Evolutionary conservation across 2,888 invertebrate genomes (phyloP).

Genomic region (Hermodice carunculata): DNA sequence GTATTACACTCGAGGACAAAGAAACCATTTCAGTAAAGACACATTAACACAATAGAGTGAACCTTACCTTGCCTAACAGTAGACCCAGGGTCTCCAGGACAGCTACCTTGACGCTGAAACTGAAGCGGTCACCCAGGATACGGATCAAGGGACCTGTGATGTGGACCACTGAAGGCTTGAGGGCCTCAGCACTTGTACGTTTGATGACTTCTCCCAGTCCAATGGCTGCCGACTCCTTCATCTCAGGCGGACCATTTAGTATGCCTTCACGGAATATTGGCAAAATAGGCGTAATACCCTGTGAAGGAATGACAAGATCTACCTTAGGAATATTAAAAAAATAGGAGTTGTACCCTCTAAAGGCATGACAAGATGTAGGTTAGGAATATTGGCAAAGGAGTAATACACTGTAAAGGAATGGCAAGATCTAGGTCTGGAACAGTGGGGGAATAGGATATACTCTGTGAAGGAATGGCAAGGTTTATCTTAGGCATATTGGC

Average conservation of each 20-base stretch:
- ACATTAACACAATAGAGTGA: neutral
- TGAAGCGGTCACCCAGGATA: constrained; percentile 95
- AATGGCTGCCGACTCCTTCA: constrained; percentile 95
- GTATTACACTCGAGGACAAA: no score
- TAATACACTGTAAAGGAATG: no score
- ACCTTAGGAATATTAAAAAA: no score
- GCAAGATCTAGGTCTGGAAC: no score
- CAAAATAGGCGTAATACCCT: constrained; percentile 92
- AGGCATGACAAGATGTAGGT: neutral
- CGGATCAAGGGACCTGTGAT: constrained; percentile 98
- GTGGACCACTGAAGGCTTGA: constrained; percentile 96
- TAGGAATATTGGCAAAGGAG: no score
- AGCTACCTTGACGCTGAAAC: constrained; percentile 93
- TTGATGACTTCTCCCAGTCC: constrained; percentile 88
- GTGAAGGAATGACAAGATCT: constrained; percentile 47
- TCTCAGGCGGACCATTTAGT: constrained; percentile 93
- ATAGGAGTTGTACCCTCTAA: neutral
- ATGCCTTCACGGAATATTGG: constrained; percentile 97
- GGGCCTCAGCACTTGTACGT: constrained; percentile 86
- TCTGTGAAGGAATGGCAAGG: no score
- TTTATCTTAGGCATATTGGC: no score
- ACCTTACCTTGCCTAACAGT: constrained; percentile 85
- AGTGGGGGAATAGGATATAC: no score
- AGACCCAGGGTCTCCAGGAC: constrained; percentile 94
- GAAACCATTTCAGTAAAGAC: neutral